phyloP scores from a whole-genome alignment of 2,113 vertebrate genomes.

The Lucifuga dentata region DNA sequence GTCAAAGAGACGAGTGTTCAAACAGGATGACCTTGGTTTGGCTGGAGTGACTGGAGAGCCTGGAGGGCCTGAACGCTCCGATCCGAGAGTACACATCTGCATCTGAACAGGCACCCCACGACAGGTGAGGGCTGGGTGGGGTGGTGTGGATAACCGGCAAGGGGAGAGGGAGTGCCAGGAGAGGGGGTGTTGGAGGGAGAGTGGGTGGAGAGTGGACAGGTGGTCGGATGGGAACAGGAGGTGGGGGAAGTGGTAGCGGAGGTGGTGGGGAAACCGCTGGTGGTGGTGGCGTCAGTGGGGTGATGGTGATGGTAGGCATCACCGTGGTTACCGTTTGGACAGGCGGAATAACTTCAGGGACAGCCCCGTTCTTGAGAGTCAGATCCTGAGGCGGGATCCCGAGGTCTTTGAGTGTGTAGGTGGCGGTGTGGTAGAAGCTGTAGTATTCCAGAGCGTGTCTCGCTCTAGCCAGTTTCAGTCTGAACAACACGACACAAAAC shows the following conservation, averaged over 20 bases:
- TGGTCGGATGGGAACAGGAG: conserved; percentile 38
- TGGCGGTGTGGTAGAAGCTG: conserved; percentile 79
- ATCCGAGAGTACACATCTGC: conserved; percentile 79
- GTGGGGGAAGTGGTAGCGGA: conserved; percentile 28
- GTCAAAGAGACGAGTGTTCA: conserved; percentile 82
- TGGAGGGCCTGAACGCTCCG: conserved; percentile 68
- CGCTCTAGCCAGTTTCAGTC: conserved; percentile 66
- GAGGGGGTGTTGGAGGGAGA: conserved; percentile 18
- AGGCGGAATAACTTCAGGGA: not conserved
- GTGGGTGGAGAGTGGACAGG: conserved; percentile 31
- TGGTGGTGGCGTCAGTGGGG: conserved; percentile 16
- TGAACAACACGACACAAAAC: conserved; percentile 31
- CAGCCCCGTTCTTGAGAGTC: conserved; percentile 32
- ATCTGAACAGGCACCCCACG: conserved; percentile 75
- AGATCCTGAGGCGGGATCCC: not conserved
- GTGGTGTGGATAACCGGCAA: conserved; percentile 72
- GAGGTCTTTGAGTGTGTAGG: conserved; percentile 74
- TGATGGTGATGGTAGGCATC: not conserved
- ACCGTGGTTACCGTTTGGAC: conserved; percentile 13
- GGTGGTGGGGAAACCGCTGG: conserved; percentile 1
- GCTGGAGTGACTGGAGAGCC: conserved; percentile 73
- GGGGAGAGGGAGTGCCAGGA: conserved; percentile 38
- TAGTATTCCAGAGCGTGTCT: conserved; percentile 75
- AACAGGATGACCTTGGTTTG: conserved; percentile 83
- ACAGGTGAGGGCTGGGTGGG: conserved; percentile 79